phyloP scores from a whole-genome alignment of 2,888 invertebrate species.

The Tipula confusa region DNA sequence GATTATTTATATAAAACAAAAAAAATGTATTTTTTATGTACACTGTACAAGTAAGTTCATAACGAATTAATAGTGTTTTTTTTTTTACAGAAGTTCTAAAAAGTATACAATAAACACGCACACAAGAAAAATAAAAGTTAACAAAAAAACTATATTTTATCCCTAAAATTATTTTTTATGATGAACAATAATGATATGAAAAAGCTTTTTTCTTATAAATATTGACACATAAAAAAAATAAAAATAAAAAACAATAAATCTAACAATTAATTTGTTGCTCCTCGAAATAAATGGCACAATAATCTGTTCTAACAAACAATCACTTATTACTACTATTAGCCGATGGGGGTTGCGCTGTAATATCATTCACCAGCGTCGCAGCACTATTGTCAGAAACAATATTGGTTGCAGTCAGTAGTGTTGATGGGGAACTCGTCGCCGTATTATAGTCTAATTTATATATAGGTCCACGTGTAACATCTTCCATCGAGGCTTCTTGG shows the following conservation, averaged over 20 bases:
- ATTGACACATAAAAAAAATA: not conserved
- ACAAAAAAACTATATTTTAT: not conserved
- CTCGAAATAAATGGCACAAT: conserved; percentile 25
- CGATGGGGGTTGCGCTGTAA: not conserved
- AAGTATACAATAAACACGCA: not conserved
- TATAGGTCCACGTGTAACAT: conserved; percentile 72
- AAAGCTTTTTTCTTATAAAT: conserved; percentile 25
- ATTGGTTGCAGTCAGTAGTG: not conserved
- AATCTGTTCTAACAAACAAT: conserved; percentile 27
- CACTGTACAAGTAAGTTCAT: conserved; percentile 15
- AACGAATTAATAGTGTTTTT: not conserved
- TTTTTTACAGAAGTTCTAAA: not conserved
- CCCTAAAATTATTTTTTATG: conserved; percentile 21
- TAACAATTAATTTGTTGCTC: conserved; percentile 12
- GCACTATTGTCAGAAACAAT: not conserved
- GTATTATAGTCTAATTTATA: conserved; percentile 62
- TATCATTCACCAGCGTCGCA: not conserved
- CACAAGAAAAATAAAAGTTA: not conserved
- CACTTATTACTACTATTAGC: conserved; percentile 30
- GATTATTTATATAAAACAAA: not conserved
- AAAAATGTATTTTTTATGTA: not conserved
- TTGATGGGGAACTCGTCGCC: conserved; percentile 31
- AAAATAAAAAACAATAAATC: not conserved
- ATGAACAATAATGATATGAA: conserved; percentile 12
- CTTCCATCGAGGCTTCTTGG: conserved; percentile 87